These are phyloP conservation scores for Cantharis flavilabris DNA, from an alignment of 2,888 invertebrate genomes.

Conservation along the genomic window DNA sequence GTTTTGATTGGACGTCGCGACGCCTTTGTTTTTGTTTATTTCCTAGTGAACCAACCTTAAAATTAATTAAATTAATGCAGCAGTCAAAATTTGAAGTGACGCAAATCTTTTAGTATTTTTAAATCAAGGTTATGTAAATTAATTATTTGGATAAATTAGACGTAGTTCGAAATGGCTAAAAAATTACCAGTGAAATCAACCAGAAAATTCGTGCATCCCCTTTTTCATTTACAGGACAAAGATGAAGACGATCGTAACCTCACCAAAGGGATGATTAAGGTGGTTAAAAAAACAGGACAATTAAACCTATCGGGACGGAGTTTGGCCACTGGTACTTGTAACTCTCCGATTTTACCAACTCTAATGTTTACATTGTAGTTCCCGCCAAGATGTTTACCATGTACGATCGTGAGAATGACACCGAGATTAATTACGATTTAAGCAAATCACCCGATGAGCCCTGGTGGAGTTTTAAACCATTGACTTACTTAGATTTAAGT, in stretches of 20 bases:
- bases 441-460: conserved; percentile 61
- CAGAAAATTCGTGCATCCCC: conserved; percentile 56
- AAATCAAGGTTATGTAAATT: conserved; percentile 18
- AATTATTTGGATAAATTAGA: background rate
- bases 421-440: conserved; percentile 64
- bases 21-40: background rate
- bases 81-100: background rate
- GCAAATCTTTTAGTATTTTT: background rate
- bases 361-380: conserved; percentile 57
- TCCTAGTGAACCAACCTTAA: background rate
- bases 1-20: background rate
- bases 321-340: conserved; percentile 68
- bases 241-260: conserved; percentile 71
- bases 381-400: conserved; percentile 76
- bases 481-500: conserved; percentile 78
- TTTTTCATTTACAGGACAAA: conserved; percentile 76
- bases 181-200: conserved; percentile 48
- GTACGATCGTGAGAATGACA: conserved; percentile 68
- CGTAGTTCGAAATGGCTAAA: conserved; percentile 44
- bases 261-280: conserved; percentile 73
- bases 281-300: conserved; percentile 79
- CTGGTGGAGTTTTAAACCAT: conserved; percentile 86
- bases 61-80: background rate
- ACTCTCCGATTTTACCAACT: background rate
- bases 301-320: conserved; percentile 79